Evolutionary conservation across 23 tunicate species (phyloP), one percentile per base, ranked within the genome.

Genomic region (Halocynthia roretzi): DNA sequence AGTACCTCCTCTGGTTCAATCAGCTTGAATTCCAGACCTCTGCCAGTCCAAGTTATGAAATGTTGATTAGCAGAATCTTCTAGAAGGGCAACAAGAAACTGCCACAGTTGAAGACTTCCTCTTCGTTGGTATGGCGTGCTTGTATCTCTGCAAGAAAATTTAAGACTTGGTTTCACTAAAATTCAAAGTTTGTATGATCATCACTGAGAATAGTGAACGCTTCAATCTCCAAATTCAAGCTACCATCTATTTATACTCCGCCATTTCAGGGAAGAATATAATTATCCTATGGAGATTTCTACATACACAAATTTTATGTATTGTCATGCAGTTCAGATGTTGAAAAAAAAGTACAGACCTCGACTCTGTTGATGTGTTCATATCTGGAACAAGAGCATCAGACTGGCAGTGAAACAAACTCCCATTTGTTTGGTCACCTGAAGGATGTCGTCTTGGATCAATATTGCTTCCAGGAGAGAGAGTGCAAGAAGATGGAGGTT

Each of bases 61-160:
- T 84, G 86, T 56, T 80, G 87, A 57, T 88, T 85, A 5, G 73
- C 77, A 7, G 99, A 91, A 72, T 95, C 96, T 69, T 88, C 84
- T 17, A 95, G 83, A 5, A 95, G 61, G 7, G 94, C 82, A 63
- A 88, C 85, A 6, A 95, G 84, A 63, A 95, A 95, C 75, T 88
- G 99, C 99, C 99, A 95, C 70, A 95, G 75, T 51, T 95, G 99
- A 40, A 93, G 71, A 67, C 87, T 93, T 7, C 98, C 98, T 8
- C 93, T 79, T 68, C 94, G 61, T 22, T 83, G 93, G 51, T 80
- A 86, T 17, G 76, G n/a, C 6, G 83, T 53, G 21, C 71, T 61
- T 5, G 54, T 18, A 7, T 81, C 78, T 71, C 85, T 81, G 83
- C 10, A 53, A 75, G 6, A 8, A 57, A 12, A 58, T 58, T n/a